Evolutionary conservation across 2,888 invertebrate genomes (phyloP), one percentile per base, ranked within the genome.

Genomic region (Nephrotoma guestfalica): DNA sequence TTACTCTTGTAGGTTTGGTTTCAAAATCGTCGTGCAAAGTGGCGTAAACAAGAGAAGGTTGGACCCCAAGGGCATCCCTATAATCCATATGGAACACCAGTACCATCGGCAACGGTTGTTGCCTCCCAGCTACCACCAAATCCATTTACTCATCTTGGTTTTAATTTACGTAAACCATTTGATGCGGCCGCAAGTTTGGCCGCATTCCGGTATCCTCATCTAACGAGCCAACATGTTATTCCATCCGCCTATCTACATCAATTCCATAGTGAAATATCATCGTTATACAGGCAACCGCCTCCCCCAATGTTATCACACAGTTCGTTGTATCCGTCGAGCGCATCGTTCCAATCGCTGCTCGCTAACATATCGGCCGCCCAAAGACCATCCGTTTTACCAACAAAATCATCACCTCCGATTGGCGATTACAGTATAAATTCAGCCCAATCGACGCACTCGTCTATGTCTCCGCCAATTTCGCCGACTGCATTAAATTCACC

Each of bases 31-130:
- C 93, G 97, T 71, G 97, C 97, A 85, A 97, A 97, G 92, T 97
- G 97, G 97, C 93, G 97, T 71, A 97, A 97, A 90, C 97, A 97
- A 90, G 97, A 97, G 92, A 97, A 97, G 92, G 97, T 97, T 87
- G 97, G 97, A 0, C 97, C 97, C 0, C 96, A 97, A 89, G 97
- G 94, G 1, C 97, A 97, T 91, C 97, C 97, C 0, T 97, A 97
- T 93, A 97, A 96, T 90, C 96, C 97, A 1, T 94, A 94, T 85
- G 93, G 93, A n/a, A 93, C 93, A 83, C 93, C 94, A 2, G 93
- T 95, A 85, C 93, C 94, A 84, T 93, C 94, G 71, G 89, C 90
- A 18, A 89, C 89, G 1, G 94, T 96, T 0, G 95, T 96, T 4
- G 95, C 96, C 3, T 94, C 96, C 89, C 94, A 96, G 43, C 93